phyloP scores from a whole-genome alignment of 37 sponge, comb jelly and placozoan genomes.

The Trichoplax adhaerens region DNA sequence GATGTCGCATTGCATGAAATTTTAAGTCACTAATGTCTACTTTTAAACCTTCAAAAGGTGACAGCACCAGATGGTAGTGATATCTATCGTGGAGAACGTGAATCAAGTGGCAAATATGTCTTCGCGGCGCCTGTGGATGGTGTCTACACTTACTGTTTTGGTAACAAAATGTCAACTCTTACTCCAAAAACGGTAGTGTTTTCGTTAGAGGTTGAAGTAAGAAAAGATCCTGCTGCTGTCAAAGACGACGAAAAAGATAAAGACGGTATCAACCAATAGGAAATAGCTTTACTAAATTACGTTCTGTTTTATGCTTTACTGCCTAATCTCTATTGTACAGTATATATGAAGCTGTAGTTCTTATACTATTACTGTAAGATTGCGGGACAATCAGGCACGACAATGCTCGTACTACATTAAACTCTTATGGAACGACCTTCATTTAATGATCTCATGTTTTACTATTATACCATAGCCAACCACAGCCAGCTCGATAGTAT shows the following conservation, averaged over 20 bases:
- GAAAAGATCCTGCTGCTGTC: conserved; percentile 36
- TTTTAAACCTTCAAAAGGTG: conserved; percentile 26
- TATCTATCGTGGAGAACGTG: conserved; percentile 74
- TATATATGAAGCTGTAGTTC: no score
- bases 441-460: no score
- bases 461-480: conserved; percentile 10
- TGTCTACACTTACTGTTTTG: conserved; percentile 85
- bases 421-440: no score
- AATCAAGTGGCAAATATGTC: conserved; percentile 92
- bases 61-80: conserved; percentile 65
- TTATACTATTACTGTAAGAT: no score
- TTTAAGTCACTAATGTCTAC: background rate
- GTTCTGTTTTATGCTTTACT: no score
- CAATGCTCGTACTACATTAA: no score
- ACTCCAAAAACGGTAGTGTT: conserved; percentile 96
- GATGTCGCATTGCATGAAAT: no score
- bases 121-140: conserved; percentile 95
- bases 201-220: conserved; percentile 69
- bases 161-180: conserved; percentile 96
- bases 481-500: conserved; percentile 73
- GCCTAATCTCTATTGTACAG: no score
- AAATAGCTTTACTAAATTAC: no score
- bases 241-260: conserved; percentile 17
- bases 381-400: no score
- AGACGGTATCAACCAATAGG: no score